Percentiles rank a stretch among this genome's conserved stretches.
Conservation (phyloP, 2,888 invertebrate genomes). For the Tenthredo mesomela region DNA sequence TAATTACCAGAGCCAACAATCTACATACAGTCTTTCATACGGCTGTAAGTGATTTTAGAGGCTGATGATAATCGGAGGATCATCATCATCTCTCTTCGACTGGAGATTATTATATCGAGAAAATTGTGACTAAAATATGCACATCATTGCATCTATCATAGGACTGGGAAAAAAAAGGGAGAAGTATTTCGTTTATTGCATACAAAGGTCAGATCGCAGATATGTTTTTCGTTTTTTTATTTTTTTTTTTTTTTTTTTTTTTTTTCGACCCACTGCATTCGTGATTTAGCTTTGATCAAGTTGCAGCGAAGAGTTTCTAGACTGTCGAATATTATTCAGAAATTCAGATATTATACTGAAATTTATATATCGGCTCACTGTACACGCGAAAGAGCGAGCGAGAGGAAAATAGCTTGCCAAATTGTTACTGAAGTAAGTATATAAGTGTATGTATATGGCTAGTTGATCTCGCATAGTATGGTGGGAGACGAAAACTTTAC, state of each 20-base stretch:
- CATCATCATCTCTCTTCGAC: background rate
- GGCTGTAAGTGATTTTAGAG: background rate
- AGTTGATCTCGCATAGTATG: background rate
- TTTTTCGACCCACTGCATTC: background rate
- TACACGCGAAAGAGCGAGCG: background rate
- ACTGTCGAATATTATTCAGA: background rate
- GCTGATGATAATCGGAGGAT: background rate
- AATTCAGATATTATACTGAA: background rate
- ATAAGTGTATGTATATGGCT: background rate
- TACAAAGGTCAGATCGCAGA: background rate
- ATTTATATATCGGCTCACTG: background rate
- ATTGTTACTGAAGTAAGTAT: background rate
- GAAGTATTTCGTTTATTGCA: background rate
- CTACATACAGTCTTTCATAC: conserved; percentile 6
- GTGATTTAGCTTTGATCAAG: background rate
- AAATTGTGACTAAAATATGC: background rate
- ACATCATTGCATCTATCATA: background rate
- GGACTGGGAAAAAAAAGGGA: background rate
- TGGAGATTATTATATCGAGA: background rate
- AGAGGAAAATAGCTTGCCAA: background rate
- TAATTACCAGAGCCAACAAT: conserved; percentile 24
- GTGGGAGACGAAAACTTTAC: conserved; percentile 3
- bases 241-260: background rate
- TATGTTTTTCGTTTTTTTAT: background rate
- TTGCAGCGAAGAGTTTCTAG: background rate